A percentile compares a stretch with the other conserved stretches of the same genome.
Conservation (phyloP, 2,888 invertebrate species). For the Hyppa rectilinea region DNA sequence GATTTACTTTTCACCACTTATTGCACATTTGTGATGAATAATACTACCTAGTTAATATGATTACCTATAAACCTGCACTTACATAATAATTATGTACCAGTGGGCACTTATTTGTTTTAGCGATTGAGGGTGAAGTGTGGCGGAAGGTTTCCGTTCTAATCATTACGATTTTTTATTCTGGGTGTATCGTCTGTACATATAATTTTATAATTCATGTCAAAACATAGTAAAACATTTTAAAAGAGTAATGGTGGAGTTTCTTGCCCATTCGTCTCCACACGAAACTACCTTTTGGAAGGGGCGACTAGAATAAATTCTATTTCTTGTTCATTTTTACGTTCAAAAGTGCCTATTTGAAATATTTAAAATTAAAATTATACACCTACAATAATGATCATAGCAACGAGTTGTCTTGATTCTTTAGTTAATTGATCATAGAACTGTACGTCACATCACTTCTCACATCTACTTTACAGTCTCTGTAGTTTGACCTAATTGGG, state of each 20-base stretch:
- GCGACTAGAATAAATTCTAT: no score
- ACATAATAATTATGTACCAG: constrained; percentile 11
- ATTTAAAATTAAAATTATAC: no score
- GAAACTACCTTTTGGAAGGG: no score
- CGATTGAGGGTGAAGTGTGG: constrained; percentile 12
- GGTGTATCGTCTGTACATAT: no score
- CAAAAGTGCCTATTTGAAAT: no score
- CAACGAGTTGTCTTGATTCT: neutral
- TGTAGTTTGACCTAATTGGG: no score
- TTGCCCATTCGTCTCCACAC: no score
- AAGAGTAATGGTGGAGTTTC: no score
- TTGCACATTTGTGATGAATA: constrained; percentile 29
- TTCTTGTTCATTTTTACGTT: no score
- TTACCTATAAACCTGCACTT: neutral
- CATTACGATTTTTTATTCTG: neutral
- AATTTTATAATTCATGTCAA: no score
- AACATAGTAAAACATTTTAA: no score
- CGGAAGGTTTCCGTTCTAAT: constrained; percentile 12
- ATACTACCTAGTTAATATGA: constrained; percentile 11
- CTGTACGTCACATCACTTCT: neutral
- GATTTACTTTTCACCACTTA: neutral
- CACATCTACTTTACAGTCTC: neutral
- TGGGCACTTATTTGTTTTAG: constrained; percentile 4
- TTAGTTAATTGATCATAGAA: neutral
- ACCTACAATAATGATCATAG: neutral